Evolutionary conservation across 2,888 invertebrate species (phyloP).

Genomic region (Sminthurinus aureus): DNA sequence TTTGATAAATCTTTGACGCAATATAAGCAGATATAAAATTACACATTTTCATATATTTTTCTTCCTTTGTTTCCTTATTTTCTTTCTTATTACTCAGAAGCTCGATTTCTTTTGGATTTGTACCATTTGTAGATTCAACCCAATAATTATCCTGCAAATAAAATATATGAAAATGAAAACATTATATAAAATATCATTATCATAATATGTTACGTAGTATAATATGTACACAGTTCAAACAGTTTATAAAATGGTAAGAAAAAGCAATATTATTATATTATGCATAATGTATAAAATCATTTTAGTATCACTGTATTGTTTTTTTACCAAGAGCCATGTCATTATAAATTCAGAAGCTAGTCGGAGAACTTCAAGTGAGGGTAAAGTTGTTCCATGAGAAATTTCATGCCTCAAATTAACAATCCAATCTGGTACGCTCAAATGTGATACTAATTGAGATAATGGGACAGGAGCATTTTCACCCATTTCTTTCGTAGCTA

Average conservation of each 20-base stretch:
- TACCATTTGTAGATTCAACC: constrained; percentile 27
- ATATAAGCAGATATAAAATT: constrained; percentile 47
- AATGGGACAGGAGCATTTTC: constrained; percentile 61
- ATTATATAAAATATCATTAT: neutral
- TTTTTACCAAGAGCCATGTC: constrained; percentile 72
- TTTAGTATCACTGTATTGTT: too few relatives aligned
- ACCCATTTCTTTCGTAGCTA: constrained; percentile 66
- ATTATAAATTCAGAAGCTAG: constrained; percentile 71
- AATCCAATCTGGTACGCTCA: constrained; percentile 81
- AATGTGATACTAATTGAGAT: constrained; percentile 70
- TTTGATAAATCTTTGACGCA: constrained; percentile 52
- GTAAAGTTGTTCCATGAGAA: constrained; percentile 75
- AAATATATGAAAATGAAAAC: neutral
- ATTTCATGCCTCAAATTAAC: constrained; percentile 79
- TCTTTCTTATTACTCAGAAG: constrained; percentile 12
- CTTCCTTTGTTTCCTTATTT: constrained; percentile 31
- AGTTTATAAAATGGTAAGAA: too few relatives aligned
- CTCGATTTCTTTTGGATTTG: neutral
- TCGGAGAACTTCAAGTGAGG: constrained; percentile 71
- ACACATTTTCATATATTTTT: constrained; percentile 20
- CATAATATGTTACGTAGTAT: neutral
- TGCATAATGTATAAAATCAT: too few relatives aligned
- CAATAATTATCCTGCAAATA: constrained; percentile 49
- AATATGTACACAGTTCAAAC: neutral
- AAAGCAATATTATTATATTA: too few relatives aligned